Percentiles rank a stretch among this genome's conserved stretches.
phyloP scores from a whole-genome alignment of 53 echinoderm and acorn worm genomes.

The Zoroaster sp. region DNA sequence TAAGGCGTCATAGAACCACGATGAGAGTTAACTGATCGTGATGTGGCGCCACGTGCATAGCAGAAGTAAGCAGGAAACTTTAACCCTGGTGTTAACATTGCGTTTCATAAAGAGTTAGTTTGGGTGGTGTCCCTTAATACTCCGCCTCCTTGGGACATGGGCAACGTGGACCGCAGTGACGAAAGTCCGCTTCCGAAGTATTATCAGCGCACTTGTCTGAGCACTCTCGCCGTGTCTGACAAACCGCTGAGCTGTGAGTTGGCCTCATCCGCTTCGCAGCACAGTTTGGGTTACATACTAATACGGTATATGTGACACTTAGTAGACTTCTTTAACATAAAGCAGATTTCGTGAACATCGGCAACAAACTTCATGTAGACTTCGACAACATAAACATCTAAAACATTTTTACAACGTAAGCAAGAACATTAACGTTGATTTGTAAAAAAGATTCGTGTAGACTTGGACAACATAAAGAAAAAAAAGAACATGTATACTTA shows the following conservation, averaged over 20 bases:
- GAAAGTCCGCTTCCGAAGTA: neutral
- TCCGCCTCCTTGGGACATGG: neutral
- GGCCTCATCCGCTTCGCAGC: neutral
- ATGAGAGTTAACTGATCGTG: neutral
- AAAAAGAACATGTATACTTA: no score
- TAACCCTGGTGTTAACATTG: neutral
- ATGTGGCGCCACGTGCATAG: neutral
- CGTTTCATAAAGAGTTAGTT: neutral
- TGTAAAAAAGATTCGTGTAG: no score
- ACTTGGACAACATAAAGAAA: no score
- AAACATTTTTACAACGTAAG: no score
- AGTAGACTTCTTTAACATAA: no score
- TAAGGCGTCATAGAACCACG: neutral
- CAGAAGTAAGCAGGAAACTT: neutral
- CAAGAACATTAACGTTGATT: no score
- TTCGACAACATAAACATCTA: no score
- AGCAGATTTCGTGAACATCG: no score
- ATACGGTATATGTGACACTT: no score
- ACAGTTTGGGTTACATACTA: neutral
- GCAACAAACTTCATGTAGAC: no score
- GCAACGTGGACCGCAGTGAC: neutral
- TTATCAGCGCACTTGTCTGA: neutral
- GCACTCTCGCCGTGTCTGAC: neutral
- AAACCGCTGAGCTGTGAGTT: neutral
- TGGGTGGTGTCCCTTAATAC: neutral